These are phyloP conservation scores for Aquatica leii DNA, from an alignment of 2,888 invertebrate genomes.

Conservation along the genomic window DNA sequence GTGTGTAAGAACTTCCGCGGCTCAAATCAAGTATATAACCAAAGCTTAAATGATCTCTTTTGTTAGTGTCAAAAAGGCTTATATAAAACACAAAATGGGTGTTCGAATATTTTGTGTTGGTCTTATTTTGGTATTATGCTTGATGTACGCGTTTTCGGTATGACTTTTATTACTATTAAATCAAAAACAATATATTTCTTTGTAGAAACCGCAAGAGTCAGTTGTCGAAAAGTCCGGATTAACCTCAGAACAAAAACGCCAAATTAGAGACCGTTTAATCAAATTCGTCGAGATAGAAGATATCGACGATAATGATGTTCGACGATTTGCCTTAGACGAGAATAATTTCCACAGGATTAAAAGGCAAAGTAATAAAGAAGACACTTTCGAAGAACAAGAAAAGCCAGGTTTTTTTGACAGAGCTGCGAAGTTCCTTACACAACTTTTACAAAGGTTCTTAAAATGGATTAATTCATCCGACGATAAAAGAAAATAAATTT, in stretches of 20 bases:
- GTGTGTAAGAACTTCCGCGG: background rate
- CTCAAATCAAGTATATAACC: background rate
- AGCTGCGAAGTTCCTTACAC: slow-evolving; percentile 59
- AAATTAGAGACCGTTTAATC: slow-evolving; percentile 46
- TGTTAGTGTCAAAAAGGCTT: background rate
- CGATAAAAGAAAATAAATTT: slow-evolving; percentile 33
- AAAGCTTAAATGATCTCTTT: background rate
- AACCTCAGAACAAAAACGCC: no score
- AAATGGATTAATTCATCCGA: slow-evolving; percentile 60
- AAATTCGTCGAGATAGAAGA: slow-evolving; percentile 53
- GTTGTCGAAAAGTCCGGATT: no score
- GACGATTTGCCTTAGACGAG: background rate
- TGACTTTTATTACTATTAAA: background rate
- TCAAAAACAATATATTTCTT: no score
- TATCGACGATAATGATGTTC: no score
- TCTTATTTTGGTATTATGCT: background rate
- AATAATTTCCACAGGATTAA: slow-evolving; percentile 31
- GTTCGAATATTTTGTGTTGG: background rate
- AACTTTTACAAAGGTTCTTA: slow-evolving; percentile 60
- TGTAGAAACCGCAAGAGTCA: no score
- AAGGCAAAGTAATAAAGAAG: slow-evolving; percentile 36
- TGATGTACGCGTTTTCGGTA: background rate
- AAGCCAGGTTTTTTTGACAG: slow-evolving; percentile 57
- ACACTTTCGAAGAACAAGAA: slow-evolving; percentile 20
- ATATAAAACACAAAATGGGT: background rate